phyloP scores from a whole-genome alignment of 2,797 vertebrate genomes.

The Neopelma chrysocephalum region DNA sequence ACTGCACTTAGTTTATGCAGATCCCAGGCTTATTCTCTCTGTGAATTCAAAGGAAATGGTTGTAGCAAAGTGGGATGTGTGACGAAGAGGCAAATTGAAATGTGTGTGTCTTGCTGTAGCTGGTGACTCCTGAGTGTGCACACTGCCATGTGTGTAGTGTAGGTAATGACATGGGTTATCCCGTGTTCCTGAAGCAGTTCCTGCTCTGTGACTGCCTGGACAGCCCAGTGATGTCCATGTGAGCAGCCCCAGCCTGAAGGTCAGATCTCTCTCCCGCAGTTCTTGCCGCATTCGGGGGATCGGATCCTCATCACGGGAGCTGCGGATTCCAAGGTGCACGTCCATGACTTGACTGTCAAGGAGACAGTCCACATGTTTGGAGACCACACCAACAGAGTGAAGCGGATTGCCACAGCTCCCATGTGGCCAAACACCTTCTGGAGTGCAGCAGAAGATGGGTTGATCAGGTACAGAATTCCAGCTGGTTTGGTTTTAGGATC shows the following conservation, averaged over 20 bases:
- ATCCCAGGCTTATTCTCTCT: not conserved
- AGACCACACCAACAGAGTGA: conserved; percentile 97
- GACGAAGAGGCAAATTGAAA: not conserved
- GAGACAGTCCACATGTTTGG: conserved; percentile 99
- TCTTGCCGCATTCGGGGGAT: conserved; percentile 94
- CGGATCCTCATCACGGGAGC: conserved; percentile 95
- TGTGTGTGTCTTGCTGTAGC: not conserved
- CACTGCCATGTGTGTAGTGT: no score
- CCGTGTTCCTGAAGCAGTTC: not conserved
- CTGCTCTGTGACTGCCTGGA: not conserved
- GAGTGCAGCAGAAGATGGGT: conserved; percentile 96
- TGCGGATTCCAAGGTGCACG: conserved; percentile 97
- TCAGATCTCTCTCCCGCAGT: conserved; percentile 74
- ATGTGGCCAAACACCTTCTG: conserved; percentile 99
- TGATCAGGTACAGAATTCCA: conserved; percentile 83
- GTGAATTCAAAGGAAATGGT: not conserved
- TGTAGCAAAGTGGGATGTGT: not conserved
- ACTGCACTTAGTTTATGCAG: not conserved
- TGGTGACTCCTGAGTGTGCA: not conserved
- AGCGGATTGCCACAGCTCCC: conserved; percentile 94
- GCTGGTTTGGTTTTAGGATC: not conserved
- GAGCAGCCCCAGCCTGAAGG: not conserved
- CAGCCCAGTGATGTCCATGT: not conserved
- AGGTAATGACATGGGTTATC: fast-evolving
- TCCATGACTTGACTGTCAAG: conserved; percentile 93